Conservation (phyloP, 2,113 vertebrate genomes). For the Dromas ardeola region DNA sequence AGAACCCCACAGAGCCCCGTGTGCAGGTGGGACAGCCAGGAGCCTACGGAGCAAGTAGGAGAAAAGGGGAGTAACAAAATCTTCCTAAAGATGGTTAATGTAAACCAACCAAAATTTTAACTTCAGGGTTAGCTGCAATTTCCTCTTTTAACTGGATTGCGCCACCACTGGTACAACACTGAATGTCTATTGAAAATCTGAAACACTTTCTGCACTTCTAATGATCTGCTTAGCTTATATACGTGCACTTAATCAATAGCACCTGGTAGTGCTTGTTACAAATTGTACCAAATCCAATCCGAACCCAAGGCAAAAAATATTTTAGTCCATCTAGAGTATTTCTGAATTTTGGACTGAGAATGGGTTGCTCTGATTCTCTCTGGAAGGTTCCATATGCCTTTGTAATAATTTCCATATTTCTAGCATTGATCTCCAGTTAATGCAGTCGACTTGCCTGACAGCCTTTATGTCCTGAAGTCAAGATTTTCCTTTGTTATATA, state of each 20-base stretch:
- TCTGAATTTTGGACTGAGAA: background rate
- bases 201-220: background rate
- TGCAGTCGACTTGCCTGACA: background rate
- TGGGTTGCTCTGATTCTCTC: background rate
- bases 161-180: background rate
- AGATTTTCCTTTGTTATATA: background rate
- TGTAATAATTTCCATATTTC: background rate
- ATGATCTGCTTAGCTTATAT: background rate
- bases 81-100: background rate
- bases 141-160: background rate
- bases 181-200: background rate
- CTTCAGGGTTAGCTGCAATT: background rate
- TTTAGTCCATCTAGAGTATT: background rate
- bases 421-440: background rate
- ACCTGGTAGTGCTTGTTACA: background rate
- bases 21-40: too few species aligned
- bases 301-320: background rate
- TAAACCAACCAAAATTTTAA: background rate
- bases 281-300: background rate
- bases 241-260: background rate
- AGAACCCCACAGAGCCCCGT: accelerated
- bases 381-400: background rate
- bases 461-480: background rate
- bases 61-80: background rate
- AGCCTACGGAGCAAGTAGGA: background rate